Base-by-base conservation (phyloP, 2,888 invertebrate genomes). In the Slavum lentiscoides region DNA sequence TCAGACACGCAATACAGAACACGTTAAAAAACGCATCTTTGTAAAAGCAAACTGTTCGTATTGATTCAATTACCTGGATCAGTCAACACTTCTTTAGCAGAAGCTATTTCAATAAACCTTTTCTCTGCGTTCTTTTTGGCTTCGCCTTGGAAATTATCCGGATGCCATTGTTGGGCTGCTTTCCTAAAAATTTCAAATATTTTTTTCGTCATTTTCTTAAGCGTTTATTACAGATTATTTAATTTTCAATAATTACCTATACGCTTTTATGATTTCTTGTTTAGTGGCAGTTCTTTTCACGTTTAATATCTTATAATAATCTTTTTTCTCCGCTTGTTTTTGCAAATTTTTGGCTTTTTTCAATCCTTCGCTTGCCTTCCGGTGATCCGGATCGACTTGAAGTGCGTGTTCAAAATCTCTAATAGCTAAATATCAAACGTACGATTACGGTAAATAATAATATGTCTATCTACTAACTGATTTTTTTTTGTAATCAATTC, bases 151-250 rank as follows among this genome's bases (percentile, higher is more conserved):
- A 92, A 98, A 88, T 94, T 96, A 88, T 99, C 99, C 0, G 99
- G 99, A 88, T 99, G 99, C 98, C 98, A 99, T 87, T 97, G 94
- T 87, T 96, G 96, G 19, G 99, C 99, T 74, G 95, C 91, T 88
- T 96, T 96, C 84, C 98, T 87, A 85, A 87, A 90, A 8, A 81
- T 62, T 37, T 7, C 19, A 0, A 80, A 74, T 19, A 74, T 23
- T 58, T 81, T 55, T 37, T 7, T 8, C 2, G 19, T 55, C 55
- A 8, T 55, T 55, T 19, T 21, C n/a, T n/a, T n/a, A n/a, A n/a
- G n/a, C n/a, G n/a, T n/a, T 19, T 21, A 59, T 67, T 21, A 43
- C 43, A 43, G 58, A 64, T 66, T 49, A 49, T 49, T 13, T 15
- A 13, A 21, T 49, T 8, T 17, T 58, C 23, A n/a, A 58, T 13